Conservation (phyloP, 2,797 vertebrate species). For the Margarornis squamiger region DNA sequence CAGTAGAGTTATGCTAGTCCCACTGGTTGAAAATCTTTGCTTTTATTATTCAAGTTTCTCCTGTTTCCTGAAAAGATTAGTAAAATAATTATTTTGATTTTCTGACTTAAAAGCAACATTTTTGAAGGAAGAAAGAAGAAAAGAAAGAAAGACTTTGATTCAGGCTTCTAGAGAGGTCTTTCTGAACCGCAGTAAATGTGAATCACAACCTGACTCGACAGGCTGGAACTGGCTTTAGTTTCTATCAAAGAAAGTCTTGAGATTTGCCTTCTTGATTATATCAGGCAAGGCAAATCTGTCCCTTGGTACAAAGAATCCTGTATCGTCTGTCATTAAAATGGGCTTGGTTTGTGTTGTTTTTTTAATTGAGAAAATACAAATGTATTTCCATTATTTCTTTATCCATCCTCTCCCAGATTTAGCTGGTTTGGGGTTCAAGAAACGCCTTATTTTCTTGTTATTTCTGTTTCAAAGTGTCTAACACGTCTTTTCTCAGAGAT, state of each 20-base stretch:
- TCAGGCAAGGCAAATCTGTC: conserved; percentile 4
- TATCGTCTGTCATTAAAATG: not conserved
- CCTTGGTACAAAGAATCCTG: not conserved
- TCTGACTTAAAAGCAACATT: not conserved
- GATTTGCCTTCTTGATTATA: not conserved
- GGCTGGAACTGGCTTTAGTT: not conserved
- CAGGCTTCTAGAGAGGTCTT: not conserved
- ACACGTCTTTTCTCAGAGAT: conserved; percentile 74
- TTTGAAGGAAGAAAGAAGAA: not conserved
- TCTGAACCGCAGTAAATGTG: conserved; percentile 14
- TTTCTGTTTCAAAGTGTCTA: not conserved
- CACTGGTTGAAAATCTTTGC: not conserved
- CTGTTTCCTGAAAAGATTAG: not conserved
- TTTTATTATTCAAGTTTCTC: not conserved
- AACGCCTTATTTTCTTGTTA: not conserved
- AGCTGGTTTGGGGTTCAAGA: not conserved
- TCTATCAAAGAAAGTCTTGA: not conserved
- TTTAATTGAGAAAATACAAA: not conserved
- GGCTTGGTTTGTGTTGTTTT: not conserved
- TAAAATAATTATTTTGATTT: not conserved
- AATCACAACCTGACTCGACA: conserved; percentile 3
- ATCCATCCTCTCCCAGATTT: not conserved
- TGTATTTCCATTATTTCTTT: not conserved
- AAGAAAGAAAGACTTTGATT: not conserved
- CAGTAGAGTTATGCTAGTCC: not conserved